phyloP scores from a whole-genome alignment of 2,888 invertebrate species.

The Pterobdella sp. region DNA sequence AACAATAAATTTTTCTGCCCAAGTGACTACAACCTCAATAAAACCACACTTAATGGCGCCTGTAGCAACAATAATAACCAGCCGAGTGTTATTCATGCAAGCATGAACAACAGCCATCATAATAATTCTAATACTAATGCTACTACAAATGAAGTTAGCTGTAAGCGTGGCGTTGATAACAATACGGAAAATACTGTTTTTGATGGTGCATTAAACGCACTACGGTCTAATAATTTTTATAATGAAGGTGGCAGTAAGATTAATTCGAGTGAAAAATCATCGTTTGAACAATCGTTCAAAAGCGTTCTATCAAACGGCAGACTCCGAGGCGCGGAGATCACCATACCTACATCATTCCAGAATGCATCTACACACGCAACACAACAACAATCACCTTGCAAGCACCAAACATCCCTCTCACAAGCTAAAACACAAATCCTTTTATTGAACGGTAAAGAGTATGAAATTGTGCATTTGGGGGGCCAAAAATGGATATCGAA shows the following conservation, averaged over 20 bases:
- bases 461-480: slow-evolving; percentile 39
- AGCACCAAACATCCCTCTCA: not conserved
- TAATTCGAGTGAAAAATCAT: not conserved
- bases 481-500: slow-evolving; percentile 38
- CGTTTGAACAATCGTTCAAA: no score
- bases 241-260: not conserved
- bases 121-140: not conserved
- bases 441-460: slow-evolving; percentile 39
- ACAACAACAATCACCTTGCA: not conserved
- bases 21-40: no score
- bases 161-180: not conserved
- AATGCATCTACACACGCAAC: no score
- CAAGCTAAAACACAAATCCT: slow-evolving; percentile 34
- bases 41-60: not conserved
- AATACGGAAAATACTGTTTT: not conserved
- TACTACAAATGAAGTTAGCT: not conserved
- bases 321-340: no score
- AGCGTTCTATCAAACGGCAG: no score
- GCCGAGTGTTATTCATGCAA: not conserved
- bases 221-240: no score
- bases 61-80: not conserved
- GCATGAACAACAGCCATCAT: not conserved
- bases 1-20: no score
- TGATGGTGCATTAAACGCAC: not conserved
- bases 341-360: no score